Evolutionary conservation across 1,140 invertebrate species (phyloP).

Genomic region (Atta texana): DNA sequence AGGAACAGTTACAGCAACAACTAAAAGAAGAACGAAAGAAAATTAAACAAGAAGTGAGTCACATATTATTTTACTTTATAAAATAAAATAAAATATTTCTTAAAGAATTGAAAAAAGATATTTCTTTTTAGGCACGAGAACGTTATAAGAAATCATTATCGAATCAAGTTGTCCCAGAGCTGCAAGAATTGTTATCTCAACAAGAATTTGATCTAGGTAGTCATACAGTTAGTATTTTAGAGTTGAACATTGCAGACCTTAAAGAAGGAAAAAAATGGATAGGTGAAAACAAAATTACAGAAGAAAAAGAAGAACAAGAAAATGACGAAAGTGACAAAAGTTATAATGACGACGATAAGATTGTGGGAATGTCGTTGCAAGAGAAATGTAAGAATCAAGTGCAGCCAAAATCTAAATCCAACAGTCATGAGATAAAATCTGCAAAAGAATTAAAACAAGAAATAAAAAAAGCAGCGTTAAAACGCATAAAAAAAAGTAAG

Average conservation of each 20-base stretch:
- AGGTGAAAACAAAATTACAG: conserved; percentile 88
- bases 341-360: conserved; percentile 80
- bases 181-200: conserved; percentile 89
- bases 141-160: conserved; percentile 89
- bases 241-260: conserved; percentile 89
- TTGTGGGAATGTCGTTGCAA: conserved; percentile 88
- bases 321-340: conserved; percentile 77
- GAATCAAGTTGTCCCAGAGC: conserved; percentile 88
- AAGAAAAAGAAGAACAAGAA: conserved; percentile 84
- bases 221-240: conserved; percentile 91
- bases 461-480: conserved; percentile 89
- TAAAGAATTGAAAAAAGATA: not conserved
- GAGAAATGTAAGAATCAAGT: conserved; percentile 72
- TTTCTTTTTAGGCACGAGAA: conserved; percentile 87
- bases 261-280: conserved; percentile 90
- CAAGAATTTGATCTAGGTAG: conserved; percentile 90
- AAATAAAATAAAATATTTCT: not conserved
- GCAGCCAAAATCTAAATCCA: conserved; percentile 57
- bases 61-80: not conserved
- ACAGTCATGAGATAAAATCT: conserved; percentile 83
- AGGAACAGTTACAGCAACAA: conserved; percentile 89
- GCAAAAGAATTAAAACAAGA: conserved; percentile 89
- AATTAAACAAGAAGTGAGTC: conserved; percentile 89
- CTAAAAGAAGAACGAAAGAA: conserved; percentile 91
- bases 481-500: conserved; percentile 91